These are phyloP conservation scores for Gulo gulo DNA, from an alignment of 2,113 vertebrate genomes.

Conservation along the genomic window DNA sequence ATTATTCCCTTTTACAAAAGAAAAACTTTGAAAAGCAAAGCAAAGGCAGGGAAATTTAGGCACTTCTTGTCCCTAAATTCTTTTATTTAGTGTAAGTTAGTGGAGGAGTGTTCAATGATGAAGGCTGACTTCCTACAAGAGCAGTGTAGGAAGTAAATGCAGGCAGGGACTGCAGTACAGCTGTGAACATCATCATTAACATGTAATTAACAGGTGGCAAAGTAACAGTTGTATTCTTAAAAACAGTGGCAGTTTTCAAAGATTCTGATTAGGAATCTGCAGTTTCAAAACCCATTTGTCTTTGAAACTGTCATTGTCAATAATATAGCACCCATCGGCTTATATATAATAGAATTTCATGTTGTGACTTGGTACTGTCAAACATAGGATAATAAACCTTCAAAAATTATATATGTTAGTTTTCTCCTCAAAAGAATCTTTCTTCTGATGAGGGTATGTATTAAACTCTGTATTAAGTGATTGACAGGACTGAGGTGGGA, in stretches of 20 bases:
- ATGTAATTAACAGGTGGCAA: not conserved
- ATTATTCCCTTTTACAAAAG: not conserved
- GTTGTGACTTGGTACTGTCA: constrained; percentile 49
- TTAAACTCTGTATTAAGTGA: not conserved
- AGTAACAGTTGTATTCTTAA: not conserved
- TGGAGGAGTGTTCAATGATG: not conserved
- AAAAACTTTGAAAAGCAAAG: not conserved
- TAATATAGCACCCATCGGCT: not conserved
- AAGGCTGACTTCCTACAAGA: not conserved
- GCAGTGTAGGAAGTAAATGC: not conserved
- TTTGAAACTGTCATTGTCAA: constrained; percentile 24
- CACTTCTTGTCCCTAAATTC: not conserved
- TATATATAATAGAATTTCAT: not conserved
- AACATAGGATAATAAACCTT: not conserved
- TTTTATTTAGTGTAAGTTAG: not conserved
- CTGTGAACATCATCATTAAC: not conserved
- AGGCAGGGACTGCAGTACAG: too few species aligned
- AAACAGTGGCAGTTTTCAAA: not conserved
- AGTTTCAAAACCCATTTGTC: constrained; percentile 32
- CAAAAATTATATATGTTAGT: not conserved
- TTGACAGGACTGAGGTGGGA: not conserved
- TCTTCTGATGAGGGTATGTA: not conserved
- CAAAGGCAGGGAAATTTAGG: not conserved
- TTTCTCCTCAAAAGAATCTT: not conserved
- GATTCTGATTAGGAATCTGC: not conserved